These are phyloP conservation scores for Timema podura DNA, from an alignment of 2,888 invertebrate genomes.

Conservation along the genomic window DNA sequence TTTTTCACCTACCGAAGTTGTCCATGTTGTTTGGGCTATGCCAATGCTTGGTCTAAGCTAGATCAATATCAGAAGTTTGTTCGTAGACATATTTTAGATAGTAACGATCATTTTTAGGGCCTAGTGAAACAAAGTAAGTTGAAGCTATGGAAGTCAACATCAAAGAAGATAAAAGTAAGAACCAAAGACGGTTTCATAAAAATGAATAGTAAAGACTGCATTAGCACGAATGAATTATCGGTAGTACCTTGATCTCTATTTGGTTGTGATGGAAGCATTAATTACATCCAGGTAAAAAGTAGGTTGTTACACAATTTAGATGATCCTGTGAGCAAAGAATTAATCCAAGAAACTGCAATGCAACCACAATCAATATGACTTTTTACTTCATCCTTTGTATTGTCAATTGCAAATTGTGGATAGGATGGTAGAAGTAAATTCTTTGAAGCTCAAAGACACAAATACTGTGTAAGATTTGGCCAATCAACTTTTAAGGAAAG, in stretches of 20 bases:
- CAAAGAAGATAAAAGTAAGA: slow-evolving; percentile 4
- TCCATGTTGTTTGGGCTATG: slow-evolving; percentile 1
- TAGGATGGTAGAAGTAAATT: no score
- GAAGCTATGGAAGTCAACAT: slow-evolving; percentile 8
- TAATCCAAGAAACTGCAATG: no score
- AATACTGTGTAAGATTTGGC: no score
- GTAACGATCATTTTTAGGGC: neutral
- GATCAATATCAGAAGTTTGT: slow-evolving; percentile 11
- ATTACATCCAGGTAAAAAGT: neutral
- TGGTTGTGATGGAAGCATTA: neutral
- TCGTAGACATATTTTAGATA: neutral
- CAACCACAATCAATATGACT: no score
- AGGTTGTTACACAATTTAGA: neutral
- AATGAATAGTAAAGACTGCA: neutral
- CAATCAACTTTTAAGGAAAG: no score
- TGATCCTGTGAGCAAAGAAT: no score
- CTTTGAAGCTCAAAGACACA: no score
- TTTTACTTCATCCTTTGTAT: no score
- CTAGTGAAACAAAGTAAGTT: neutral
- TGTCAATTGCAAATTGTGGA: no score
- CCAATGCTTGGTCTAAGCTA: neutral
- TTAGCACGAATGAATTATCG: neutral
- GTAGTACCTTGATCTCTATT: neutral
- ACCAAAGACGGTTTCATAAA: neutral
- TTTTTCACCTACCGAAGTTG: neutral